Evolutionary conservation across 2,888 invertebrate species (phyloP).

Genomic region (Eilema griseolum): DNA sequence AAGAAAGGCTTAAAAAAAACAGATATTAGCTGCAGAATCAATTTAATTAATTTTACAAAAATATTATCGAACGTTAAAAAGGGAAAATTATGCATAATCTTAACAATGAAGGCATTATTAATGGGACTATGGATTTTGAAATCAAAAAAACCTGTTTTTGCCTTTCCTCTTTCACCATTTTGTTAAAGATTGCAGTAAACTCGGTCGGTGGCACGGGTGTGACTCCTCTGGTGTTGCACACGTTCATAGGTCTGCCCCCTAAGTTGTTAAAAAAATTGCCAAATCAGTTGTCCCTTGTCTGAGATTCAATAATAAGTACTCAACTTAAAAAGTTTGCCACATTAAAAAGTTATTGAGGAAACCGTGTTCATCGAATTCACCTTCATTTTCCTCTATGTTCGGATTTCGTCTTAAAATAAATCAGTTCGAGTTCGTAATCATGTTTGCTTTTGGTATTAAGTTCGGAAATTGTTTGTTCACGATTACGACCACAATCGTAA

Average conservation of each 20-base stretch:
- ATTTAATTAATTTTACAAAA: too few relatives aligned
- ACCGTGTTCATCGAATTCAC: not conserved
- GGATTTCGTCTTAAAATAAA: not conserved
- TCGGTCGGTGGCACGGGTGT: too few relatives aligned
- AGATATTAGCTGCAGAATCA: not conserved
- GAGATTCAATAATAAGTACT: not conserved
- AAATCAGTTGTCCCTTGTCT: too few relatives aligned
- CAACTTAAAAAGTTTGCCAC: not conserved
- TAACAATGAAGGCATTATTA: too few relatives aligned
- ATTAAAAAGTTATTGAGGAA: not conserved
- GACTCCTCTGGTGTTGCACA: too few relatives aligned
- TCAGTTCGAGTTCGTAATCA: not conserved
- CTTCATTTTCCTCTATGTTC: not conserved
- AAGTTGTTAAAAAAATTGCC: too few relatives aligned
- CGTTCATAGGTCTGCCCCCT: too few relatives aligned
- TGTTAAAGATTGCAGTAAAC: too few relatives aligned
- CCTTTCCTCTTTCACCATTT: not conserved
- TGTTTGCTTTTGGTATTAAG: constrained; percentile 1
- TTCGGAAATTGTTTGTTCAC: not conserved
- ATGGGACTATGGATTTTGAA: too few relatives aligned
- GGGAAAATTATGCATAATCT: too few relatives aligned
- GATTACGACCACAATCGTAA: not conserved
- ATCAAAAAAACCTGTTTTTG: not conserved
- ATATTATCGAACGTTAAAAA: too few relatives aligned
- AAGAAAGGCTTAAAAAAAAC: not conserved